Percentiles rank a stretch among this genome's conserved stretches.
phyloP scores from a whole-genome alignment of 1,140 invertebrate species.

The Drosophila seguyi region DNA sequence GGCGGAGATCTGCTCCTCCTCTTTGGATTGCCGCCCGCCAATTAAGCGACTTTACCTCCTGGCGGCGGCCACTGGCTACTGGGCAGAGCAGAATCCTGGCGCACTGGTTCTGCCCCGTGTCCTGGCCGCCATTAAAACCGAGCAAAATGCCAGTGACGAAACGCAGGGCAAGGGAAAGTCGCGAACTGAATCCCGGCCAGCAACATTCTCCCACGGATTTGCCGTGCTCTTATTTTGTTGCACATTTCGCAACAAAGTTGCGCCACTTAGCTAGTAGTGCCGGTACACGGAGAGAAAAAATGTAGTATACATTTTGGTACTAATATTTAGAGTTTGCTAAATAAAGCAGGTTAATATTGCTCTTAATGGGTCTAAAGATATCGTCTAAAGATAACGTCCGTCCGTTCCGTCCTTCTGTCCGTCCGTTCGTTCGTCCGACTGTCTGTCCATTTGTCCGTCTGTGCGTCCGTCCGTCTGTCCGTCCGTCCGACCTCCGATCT shows the following conservation, averaged over 20 bases:
- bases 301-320: background rate
- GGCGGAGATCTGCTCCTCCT: conserved; percentile 3
- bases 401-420: too few species aligned
- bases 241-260: conserved; percentile 77
- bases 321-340: background rate
- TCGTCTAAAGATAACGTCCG: too few species aligned
- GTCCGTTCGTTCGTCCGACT: too few species aligned
- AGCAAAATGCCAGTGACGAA: conserved; percentile 71
- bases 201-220: conserved; percentile 17
- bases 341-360: background rate
- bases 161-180: conserved; percentile 41
- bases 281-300: background rate
- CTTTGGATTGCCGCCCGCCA: conserved; percentile 56
- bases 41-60: conserved; percentile 60
- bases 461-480: too few species aligned
- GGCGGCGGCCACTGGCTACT: conserved; percentile 12
- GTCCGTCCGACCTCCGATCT: too few species aligned
- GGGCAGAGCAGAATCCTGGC: background rate
- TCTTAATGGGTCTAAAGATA: too few species aligned
- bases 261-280: conserved; percentile 31
- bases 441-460: too few species aligned
- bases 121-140: conserved; percentile 72
- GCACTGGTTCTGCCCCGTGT: conserved; percentile 15
- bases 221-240: conserved; percentile 39
- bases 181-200: conserved; percentile 23